Percentiles rank a stretch among this genome's conserved stretches.
Evolutionary conservation across 2,888 invertebrate species (phyloP).

Genomic region (Papilio gigon): DNA sequence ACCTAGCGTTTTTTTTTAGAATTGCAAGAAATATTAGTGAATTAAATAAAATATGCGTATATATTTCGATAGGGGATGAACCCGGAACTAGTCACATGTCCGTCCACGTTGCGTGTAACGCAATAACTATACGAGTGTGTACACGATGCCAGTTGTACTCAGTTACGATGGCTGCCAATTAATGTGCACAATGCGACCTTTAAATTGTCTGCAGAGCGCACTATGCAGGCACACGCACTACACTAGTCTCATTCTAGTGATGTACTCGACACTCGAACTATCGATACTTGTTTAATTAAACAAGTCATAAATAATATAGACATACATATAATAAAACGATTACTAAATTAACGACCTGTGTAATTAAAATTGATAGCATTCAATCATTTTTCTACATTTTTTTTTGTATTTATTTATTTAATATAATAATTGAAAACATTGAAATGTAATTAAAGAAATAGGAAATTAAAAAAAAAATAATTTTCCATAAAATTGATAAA

Average conservation of each 20-base stretch:
- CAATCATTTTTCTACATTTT: no score
- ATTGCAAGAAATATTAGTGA: no score
- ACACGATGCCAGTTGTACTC: conserved; percentile 8
- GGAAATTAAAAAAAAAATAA: no score
- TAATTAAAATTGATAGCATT: no score
- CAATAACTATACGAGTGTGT: conserved; percentile 8
- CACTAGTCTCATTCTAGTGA: conserved; percentile 13
- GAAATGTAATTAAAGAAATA: no score
- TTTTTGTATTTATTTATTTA: no score
- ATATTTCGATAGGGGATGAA: not conserved
- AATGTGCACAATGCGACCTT: conserved; percentile 42
- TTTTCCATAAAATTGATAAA: no score
- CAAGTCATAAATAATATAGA: no score
- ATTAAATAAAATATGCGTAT: not conserved
- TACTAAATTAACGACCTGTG: no score
- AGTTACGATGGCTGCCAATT: conserved; percentile 38
- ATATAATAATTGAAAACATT: no score
- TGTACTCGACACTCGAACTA: not conserved
- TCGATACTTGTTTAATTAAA: conserved; percentile 6
- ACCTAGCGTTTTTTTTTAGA: no score
- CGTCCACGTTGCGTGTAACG: not conserved
- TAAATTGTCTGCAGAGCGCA: conserved; percentile 20
- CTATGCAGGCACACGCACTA: conserved; percentile 12
- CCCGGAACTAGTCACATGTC: conserved; percentile 9
- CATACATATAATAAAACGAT: no score